Base-by-base conservation (phyloP, 2,113 vertebrate genomes). In the Charadrius vociferus region DNA sequence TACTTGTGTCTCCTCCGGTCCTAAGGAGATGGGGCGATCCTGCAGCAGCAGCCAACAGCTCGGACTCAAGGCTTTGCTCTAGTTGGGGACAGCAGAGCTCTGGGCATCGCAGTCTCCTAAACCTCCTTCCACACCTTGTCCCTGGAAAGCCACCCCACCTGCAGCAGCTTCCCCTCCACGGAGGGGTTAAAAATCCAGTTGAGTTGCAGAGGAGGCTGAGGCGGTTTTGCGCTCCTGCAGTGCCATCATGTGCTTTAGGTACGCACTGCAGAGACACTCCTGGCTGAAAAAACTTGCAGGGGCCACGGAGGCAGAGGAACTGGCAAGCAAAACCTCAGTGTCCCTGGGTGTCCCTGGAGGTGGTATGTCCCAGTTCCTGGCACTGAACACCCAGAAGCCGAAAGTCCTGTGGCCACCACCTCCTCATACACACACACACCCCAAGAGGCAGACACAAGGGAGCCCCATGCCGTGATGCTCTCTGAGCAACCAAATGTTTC, bases 161-260 rank as follows among this genome's bases (percentile, higher is more conserved):
- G 53, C 77, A 36, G 55, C 56, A 34, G 80, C 55, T 22, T 53
- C 5, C 0, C 50, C 37, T 26, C 53, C 70, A 2, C 13, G 3
- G 19, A 78, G 41, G 80, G 80, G 88, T 37, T 66, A 61, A 37
- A 66, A 58, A 52, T 6, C 32, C 29, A 20, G 41, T 12, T 11
- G 39, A 32, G 59, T 3, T 36, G 34, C 59, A 50, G 81, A 30
- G 49, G 47, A 58, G 6, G 37, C 19, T 3, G 5, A 43, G 70
- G 50, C 12, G 27, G 18, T 94, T 98, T 79, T 19, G 94, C 53
- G 95, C 97, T 98, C 98, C 92, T 98, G 97, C 93, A 98, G 86
- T 97, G 97, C 97, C 98, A 98, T 97, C 98, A 2, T 67, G 98
- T 98, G 98, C 86, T 80, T 1, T 2, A 6, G 67, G 6, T 0